A percentile compares a stretch with the other conserved stretches of the same genome.
Conservation (phyloP, 35 echinoderm and acorn worm species). For the Apostichopus parvimensis region DNA sequence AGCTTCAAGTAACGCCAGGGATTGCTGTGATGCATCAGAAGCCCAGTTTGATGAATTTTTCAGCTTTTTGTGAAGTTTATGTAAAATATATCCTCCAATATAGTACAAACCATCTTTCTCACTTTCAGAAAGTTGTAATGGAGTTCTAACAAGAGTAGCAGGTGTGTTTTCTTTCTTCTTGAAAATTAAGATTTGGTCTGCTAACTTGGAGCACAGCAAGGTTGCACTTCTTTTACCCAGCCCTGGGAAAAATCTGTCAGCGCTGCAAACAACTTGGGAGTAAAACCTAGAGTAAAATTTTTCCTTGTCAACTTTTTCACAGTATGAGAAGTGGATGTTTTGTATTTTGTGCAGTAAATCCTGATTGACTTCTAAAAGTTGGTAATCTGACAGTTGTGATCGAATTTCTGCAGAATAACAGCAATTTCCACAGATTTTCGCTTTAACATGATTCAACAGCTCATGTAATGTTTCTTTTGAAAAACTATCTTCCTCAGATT, state of each 20-base stretch:
- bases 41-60: not conserved
- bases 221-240: not conserved
- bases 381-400: too few relatives aligned
- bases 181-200: not conserved
- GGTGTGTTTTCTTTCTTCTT: not conserved
- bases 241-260: not conserved
- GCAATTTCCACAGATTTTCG: too few relatives aligned
- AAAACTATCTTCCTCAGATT: too few relatives aligned
- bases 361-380: too few relatives aligned
- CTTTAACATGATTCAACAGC: too few relatives aligned
- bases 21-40: not conserved
- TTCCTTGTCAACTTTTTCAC: not conserved
- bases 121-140: not conserved
- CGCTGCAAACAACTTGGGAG: not conserved
- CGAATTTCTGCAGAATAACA: too few relatives aligned
- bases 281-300: not conserved
- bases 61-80: not conserved
- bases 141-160: not conserved
- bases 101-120: not conserved
- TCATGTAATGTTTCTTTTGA: too few relatives aligned
- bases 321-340: not conserved
- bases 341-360: too few relatives aligned
- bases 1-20: not conserved
- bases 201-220: not conserved
- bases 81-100: slow-evolving; percentile 22